Conservation (phyloP, 2,113 vertebrate genomes). For the Dipodomys stephensi region DNA sequence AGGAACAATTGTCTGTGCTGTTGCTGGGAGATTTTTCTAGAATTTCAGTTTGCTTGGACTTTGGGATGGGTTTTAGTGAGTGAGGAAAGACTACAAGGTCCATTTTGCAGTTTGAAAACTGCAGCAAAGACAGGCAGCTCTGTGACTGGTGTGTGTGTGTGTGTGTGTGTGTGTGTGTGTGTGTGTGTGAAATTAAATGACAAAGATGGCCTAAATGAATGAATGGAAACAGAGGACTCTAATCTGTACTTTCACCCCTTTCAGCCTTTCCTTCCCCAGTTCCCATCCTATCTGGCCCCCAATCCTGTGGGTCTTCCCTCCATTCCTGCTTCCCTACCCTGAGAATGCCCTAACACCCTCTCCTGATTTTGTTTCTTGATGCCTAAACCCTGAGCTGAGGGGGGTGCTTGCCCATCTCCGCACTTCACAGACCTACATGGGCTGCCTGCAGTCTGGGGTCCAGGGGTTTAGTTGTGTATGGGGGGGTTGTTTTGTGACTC, state of each 20-base stretch:
- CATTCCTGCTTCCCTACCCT: rapidly evolving
- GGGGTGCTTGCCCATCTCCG: neutral
- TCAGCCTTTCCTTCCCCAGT: neutral
- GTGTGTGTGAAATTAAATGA: neutral
- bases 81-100: neutral
- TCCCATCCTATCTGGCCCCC: neutral
- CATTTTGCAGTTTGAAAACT: neutral
- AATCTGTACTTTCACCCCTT: neutral
- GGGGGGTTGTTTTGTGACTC: neutral
- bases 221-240: neutral
- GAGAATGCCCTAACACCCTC: neutral
- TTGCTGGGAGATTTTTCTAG: neutral
- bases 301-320: rapidly evolving
- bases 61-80: slow-evolving; percentile 9
- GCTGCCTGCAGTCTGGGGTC: neutral
- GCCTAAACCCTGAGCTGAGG: neutral
- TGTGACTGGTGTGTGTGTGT: neutral
- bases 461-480: neutral
- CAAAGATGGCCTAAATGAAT: neutral
- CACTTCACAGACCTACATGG: neutral
- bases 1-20: neutral
- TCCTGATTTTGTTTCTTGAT: neutral
- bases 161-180: too few species aligned
- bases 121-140: neutral
- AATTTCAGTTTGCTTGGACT: neutral